Percentiles rank a stretch among this genome's conserved stretches.
Evolutionary conservation across 2,797 vertebrate species (phyloP).

Genomic region (Tarsius wallacei): DNA sequence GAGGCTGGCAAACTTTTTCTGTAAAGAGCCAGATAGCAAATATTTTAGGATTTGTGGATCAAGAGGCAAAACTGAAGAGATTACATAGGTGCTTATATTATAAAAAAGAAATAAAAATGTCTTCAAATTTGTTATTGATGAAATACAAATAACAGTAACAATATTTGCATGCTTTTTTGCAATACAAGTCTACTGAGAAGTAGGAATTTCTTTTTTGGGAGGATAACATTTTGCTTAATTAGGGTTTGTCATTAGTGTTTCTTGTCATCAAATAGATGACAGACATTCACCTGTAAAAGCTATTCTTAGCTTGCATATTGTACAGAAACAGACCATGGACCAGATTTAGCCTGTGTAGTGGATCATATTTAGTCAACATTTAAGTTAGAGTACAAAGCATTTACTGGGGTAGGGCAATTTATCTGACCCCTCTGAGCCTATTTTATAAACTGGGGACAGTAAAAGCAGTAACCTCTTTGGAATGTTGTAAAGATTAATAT

Average conservation of each 20-base stretch:
- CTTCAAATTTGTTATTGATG: not conserved
- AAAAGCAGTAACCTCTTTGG: not conserved
- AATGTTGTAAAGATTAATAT: not conserved
- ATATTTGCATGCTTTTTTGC: not conserved
- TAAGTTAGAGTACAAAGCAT: not conserved
- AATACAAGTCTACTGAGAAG: not conserved
- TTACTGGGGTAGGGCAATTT: slow-evolving; percentile 13
- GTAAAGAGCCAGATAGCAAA: not conserved
- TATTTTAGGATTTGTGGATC: slow-evolving; percentile 36
- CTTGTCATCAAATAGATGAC: not conserved
- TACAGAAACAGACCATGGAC: not conserved
- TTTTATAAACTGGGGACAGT: not conserved
- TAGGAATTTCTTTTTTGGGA: slow-evolving; percentile 6
- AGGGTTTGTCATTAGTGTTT: slow-evolving; percentile 8
- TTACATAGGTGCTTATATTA: not conserved
- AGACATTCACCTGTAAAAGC: not conserved
- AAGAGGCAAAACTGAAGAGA: slow-evolving; percentile 12
- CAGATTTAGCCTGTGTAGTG: slow-evolving; percentile 18
- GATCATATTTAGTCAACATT: not conserved
- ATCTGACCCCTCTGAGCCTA: not conserved
- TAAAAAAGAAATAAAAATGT: slow-evolving; percentile 32
- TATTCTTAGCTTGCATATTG: not conserved
- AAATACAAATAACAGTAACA: slow-evolving; percentile 6
- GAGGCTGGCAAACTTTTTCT: not conserved
- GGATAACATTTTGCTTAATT: slow-evolving; percentile 18